These are phyloP conservation scores for Drosophila neotestacea DNA, from an alignment of 2,888 invertebrate species.

Conservation along the genomic window DNA sequence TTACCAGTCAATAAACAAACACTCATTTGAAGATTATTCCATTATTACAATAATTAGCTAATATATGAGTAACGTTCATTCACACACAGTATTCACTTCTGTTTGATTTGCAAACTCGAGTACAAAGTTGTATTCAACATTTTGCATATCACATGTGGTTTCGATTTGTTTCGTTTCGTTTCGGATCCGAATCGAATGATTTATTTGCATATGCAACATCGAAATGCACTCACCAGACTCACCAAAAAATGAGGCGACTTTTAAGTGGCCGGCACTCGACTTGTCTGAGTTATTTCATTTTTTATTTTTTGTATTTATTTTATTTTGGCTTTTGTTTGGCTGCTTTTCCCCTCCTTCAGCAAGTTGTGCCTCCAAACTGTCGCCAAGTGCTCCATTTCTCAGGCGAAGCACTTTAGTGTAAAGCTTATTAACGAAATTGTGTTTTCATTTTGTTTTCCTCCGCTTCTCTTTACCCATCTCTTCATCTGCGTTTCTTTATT, in stretches of 20 bases:
- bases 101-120: slow-evolving; percentile 4
- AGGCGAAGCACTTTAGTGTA: slow-evolving; percentile 46
- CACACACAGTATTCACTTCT: slow-evolving; percentile 1
- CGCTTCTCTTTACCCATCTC: slow-evolving; percentile 4
- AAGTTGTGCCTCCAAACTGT: slow-evolving; percentile 50
- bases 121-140: slow-evolving; percentile 32
- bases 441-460: slow-evolving; percentile 45
- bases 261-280: slow-evolving; percentile 71
- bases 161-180: slow-evolving; percentile 17
- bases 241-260: slow-evolving; percentile 59
- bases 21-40: not conserved
- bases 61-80: slow-evolving; percentile 2
- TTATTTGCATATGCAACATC: slow-evolving; percentile 79
- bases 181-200: slow-evolving; percentile 54
- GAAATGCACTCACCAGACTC: slow-evolving; percentile 72
- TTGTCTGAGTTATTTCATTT: slow-evolving; percentile 33
- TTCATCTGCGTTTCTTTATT: slow-evolving; percentile 37
- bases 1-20: not conserved
- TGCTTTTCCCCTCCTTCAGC: slow-evolving; percentile 6
- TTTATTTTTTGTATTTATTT: slow-evolving; percentile 11
- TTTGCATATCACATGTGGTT: slow-evolving; percentile 32
- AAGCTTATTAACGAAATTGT: slow-evolving; percentile 74
- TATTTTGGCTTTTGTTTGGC: slow-evolving; percentile 25
- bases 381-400: slow-evolving; percentile 75
- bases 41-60: not conserved